These are phyloP conservation scores for Heteractis magnifica DNA, from an alignment of 92 coral and sea anemone species.

Conservation along the genomic window DNA sequence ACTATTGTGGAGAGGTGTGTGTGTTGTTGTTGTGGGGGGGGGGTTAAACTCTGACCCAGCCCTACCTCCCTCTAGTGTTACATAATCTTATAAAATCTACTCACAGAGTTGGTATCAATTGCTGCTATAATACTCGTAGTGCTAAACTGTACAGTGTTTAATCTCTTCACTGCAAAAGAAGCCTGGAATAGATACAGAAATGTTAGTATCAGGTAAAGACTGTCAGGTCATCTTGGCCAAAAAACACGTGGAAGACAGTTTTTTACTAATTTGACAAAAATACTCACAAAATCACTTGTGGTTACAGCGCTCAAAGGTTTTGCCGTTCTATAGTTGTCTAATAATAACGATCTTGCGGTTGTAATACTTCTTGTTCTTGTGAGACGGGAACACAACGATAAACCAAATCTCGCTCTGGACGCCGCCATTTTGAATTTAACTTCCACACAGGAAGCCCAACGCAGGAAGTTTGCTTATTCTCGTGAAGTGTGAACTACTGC, in stretches of 20 bases:
- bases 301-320: constrained; percentile 6
- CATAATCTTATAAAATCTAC: not conserved
- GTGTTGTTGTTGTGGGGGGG: no score
- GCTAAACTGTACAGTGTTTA: constrained; percentile 6
- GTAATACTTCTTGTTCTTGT: constrained; percentile 22
- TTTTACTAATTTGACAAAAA: not conserved
- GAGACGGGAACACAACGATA: constrained; percentile 8
- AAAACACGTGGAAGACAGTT: constrained; percentile 1
- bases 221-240: not conserved
- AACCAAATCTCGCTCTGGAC: constrained; percentile 21
- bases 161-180: not conserved
- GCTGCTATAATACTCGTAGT: constrained; percentile 15
- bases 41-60: no score
- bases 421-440: constrained; percentile 24
- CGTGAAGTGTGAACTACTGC: not conserved
- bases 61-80: no score
- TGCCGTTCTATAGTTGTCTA: constrained; percentile 15
- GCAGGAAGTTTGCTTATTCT: not conserved
- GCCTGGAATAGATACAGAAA: not conserved
- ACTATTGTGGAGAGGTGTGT: no score
- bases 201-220: not conserved
- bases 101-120: not conserved
- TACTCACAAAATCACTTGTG: constrained; percentile 31
- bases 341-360: constrained; percentile 10
- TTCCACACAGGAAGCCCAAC: constrained; percentile 16